Evolutionary conservation across 2,797 vertebrate species (phyloP).

Genomic region (Bucorvus abyssinicus): DNA sequence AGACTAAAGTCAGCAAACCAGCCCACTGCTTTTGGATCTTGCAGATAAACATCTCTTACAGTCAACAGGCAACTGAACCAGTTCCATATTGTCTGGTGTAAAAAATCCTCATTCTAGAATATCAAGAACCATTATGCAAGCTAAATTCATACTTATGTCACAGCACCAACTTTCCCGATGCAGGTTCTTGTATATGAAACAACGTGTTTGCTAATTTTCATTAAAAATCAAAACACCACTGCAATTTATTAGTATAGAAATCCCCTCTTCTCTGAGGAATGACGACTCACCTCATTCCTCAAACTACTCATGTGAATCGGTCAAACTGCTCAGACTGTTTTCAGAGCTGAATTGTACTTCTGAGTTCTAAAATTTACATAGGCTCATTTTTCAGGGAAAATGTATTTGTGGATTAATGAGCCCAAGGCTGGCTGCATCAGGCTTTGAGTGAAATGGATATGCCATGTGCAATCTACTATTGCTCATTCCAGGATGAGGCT

Average conservation of each 20-base stretch:
- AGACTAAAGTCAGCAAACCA: background rate
- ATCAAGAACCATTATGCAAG: background rate
- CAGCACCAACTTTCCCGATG: background rate
- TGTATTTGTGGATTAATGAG: slow-evolving; percentile 38
- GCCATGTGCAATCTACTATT: background rate
- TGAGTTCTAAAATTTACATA: slow-evolving; percentile 36
- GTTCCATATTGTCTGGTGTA: background rate
- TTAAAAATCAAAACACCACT: background rate
- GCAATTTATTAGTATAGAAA: background rate
- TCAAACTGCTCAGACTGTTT: background rate
- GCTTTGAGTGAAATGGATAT: slow-evolving; percentile 31
- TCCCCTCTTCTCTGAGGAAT: background rate
- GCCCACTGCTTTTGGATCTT: background rate
- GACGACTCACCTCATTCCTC: background rate
- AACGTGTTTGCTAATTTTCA: background rate
- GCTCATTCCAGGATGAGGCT: background rate
- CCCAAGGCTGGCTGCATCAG: background rate
- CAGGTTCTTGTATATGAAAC: background rate
- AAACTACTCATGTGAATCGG: slow-evolving; percentile 23
- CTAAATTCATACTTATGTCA: background rate
- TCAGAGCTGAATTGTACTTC: slow-evolving; percentile 10
- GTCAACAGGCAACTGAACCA: background rate
- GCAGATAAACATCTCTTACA: background rate
- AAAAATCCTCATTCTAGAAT: background rate
- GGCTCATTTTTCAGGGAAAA: slow-evolving; percentile 50